These are phyloP conservation scores for Eustalomyia histrio DNA, from an alignment of 2,888 invertebrate genomes.

Conservation along the genomic window DNA sequence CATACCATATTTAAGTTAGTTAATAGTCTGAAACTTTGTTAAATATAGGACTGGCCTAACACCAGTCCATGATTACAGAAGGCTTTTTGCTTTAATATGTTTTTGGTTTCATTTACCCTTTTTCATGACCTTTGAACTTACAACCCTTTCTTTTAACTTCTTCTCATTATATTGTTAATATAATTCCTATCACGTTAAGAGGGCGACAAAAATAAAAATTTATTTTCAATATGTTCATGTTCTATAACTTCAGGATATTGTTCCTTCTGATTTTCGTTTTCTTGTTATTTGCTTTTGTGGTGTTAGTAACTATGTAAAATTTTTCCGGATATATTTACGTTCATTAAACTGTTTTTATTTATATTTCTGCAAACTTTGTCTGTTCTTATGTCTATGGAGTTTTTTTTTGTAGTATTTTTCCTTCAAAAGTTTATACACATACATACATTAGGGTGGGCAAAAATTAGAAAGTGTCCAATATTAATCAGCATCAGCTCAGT, in stretches of 20 bases:
- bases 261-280: conserved; percentile 58
- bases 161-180: background rate
- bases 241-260: conserved; percentile 61
- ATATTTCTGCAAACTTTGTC: conserved; percentile 50
- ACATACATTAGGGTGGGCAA: too few relatives aligned
- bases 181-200: conserved; percentile 48
- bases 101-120: background rate
- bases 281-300: conserved; percentile 16
- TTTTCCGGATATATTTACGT: conserved; percentile 36
- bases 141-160: conserved; percentile 18
- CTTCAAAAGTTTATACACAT: too few relatives aligned
- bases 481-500: too few relatives aligned
- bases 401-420: too few relatives aligned
- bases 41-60: too few relatives aligned
- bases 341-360: conserved; percentile 61
- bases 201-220: conserved; percentile 25
- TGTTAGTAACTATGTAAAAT: conserved; percentile 29
- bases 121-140: background rate
- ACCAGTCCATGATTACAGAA: background rate
- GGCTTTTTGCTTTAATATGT: background rate
- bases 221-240: conserved; percentile 22
- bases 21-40: too few relatives aligned
- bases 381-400: conserved; percentile 18
- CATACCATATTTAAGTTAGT: too few relatives aligned
- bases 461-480: too few relatives aligned